Conservation (phyloP, 2,113 vertebrate species). For the Polypterus senegalus region DNA sequence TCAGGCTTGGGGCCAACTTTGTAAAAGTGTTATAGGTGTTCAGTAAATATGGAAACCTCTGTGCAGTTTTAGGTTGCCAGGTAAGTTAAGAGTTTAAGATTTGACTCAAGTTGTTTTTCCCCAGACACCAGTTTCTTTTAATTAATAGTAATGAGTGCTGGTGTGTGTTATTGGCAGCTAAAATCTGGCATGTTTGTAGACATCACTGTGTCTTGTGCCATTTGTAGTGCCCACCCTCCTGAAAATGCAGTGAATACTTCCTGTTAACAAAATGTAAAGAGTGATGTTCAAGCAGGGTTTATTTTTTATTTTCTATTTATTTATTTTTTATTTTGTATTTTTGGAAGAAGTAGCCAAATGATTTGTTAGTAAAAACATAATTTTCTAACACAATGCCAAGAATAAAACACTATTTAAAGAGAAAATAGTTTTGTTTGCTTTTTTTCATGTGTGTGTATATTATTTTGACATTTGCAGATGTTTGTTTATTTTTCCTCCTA, state of each 20-base stretch:
- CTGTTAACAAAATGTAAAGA: background rate
- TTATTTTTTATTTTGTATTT: no score
- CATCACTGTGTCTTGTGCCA: background rate
- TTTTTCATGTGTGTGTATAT: background rate
- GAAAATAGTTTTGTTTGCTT: background rate
- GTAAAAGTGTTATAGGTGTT: no score
- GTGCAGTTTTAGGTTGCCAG: background rate
- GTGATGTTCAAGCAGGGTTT: constrained; percentile 8
- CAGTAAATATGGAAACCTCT: background rate
- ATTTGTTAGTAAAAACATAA: constrained; percentile 11
- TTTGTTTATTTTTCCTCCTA: no score
- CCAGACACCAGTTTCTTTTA: no score
- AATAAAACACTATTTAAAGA: constrained; percentile 14
- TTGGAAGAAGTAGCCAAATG: constrained; percentile 9
- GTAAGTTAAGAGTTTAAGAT: background rate
- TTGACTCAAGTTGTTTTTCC: no score
- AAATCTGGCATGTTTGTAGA: constrained; percentile 1
- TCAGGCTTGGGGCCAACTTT: background rate
- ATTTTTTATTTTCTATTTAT: background rate
- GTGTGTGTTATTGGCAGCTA: constrained; percentile 3
- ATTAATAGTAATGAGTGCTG: constrained; percentile 9
- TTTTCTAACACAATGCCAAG: constrained; percentile 18
- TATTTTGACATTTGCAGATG: background rate
- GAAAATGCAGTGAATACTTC: background rate
- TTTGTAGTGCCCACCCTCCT: background rate